Evolutionary conservation across 2,113 vertebrate species (phyloP), one percentile per base, ranked within the genome.

Genomic region (Triplophysa siluroides): DNA sequence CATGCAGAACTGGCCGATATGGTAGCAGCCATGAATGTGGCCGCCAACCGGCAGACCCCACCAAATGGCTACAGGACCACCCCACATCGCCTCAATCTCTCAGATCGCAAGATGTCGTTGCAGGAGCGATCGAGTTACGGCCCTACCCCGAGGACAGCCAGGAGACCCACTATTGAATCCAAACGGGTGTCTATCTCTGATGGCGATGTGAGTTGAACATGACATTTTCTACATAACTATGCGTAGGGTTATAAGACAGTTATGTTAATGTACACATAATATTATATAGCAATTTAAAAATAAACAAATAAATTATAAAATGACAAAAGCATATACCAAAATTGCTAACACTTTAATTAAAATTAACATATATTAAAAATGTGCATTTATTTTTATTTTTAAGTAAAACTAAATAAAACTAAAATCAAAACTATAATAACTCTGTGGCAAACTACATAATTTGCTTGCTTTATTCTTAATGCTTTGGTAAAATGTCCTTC

Each of bases 111-210:
- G 90, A 29, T 97, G 78, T 99, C 97, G 0, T 93, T 99, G 79
- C 97, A 98, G 87, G 97, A 99, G 83, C 91, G 90, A 41, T 92
- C 93, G 65, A 92, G 88, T 63, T 92, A 84, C 76, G 84, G 87
- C 9, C 65, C 82, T 21, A 45, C 10, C 10, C 60, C 60, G 23
- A 85, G 95, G 2, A 84, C 93, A 2, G 84, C 92, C 82, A 90
- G 96, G 74, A 93, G 96, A 84, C 96, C 94, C 7, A 98, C 96
- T 0, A 95, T 98, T 1, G 96, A 99, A 89, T 98, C 97, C 81
- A 93, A 96, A 61, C 93, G 88, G 0, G 95, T 99, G 84, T 97
- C 96, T 83, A 95, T 98, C 88, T 96, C 96, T 0, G 96, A 96
- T 1, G 86, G 91, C 9, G 94, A 96, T 87, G 96, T 98, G 86